phyloP scores from a whole-genome alignment of 2,888 invertebrate genomes.

The Harpagoxenus sublaevis region DNA sequence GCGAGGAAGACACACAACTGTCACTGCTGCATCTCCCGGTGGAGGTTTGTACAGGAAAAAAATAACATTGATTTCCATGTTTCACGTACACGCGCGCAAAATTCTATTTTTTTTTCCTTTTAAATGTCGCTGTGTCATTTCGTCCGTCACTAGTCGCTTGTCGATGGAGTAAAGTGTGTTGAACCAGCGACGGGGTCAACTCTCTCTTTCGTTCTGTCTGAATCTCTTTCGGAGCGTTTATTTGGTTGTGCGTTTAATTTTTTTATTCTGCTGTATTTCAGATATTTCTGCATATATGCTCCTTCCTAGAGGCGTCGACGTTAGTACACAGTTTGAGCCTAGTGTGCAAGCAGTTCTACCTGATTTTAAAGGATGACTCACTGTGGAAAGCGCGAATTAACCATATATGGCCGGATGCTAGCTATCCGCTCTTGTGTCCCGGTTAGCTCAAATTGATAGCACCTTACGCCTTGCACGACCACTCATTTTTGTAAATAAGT shows the following conservation, averaged over 20 bases:
- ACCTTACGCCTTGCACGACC: conserved; percentile 72
- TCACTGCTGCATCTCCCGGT: conserved; percentile 81
- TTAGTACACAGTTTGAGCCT: conserved; percentile 87
- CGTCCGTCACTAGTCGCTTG: background rate
- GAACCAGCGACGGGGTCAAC: background rate
- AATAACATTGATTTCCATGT: background rate
- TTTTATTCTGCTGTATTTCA: conserved; percentile 81
- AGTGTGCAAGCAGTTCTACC: conserved; percentile 88
- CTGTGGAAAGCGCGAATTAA: conserved; percentile 87
- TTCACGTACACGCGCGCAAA: background rate
- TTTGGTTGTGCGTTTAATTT: background rate
- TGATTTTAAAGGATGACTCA: conserved; percentile 88
- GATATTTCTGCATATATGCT: conserved; percentile 89
- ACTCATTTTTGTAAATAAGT: conserved; percentile 78
- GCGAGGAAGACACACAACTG: conserved; percentile 56
- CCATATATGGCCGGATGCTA: conserved; percentile 80
- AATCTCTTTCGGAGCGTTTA: background rate
- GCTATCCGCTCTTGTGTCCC: conserved; percentile 81
- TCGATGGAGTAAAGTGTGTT: background rate
- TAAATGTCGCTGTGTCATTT: background rate
- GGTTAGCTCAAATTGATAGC: conserved; percentile 80
- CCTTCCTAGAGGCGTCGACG: conserved; percentile 88
- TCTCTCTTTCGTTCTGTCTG: background rate
- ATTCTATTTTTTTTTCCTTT: background rate
- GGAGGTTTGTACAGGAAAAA: conserved; percentile 76